Evolutionary conservation across 2,113 vertebrate species (phyloP).

Genomic region (Oncorhynchus kisutch): DNA sequence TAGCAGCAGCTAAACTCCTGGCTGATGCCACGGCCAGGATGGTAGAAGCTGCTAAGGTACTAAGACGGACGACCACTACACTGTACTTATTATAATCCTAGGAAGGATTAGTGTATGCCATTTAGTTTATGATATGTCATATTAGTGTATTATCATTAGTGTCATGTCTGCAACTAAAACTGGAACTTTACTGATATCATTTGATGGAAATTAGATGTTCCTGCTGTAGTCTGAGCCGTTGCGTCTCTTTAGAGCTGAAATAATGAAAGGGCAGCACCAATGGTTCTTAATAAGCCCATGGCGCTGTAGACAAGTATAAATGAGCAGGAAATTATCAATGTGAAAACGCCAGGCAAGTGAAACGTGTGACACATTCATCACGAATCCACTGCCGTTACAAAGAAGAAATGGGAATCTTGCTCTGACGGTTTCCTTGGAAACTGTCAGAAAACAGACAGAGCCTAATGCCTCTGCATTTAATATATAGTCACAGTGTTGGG

Average conservation of each 20-base stretch:
- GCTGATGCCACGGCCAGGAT: constrained; percentile 97
- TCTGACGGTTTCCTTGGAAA: constrained; percentile 68
- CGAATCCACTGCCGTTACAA: constrained; percentile 56
- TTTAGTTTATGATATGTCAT: background rate
- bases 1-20: constrained; percentile 94
- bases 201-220: background rate
- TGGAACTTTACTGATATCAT: no score
- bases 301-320: constrained; percentile 20
- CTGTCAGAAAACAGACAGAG: constrained; percentile 51
- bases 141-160: background rate
- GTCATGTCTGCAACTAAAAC: background rate
- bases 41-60: constrained; percentile 98
- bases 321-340: constrained; percentile 52
- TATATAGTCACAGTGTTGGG: constrained; percentile 9
- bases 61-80: no score
- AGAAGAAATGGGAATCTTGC: constrained; percentile 52
- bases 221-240: background rate
- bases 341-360: constrained; percentile 49
- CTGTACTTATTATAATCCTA: background rate
- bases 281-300: constrained; percentile 53
- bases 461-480: constrained; percentile 51
- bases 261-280: constrained; percentile 40
- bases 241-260: constrained; percentile 30
- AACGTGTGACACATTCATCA: constrained; percentile 64
- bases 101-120: background rate